A percentile compares a stretch with the other conserved stretches of the same genome.
phyloP scores from a whole-genome alignment of 2,888 invertebrate species.

The Lissocephala sabroskyi region DNA sequence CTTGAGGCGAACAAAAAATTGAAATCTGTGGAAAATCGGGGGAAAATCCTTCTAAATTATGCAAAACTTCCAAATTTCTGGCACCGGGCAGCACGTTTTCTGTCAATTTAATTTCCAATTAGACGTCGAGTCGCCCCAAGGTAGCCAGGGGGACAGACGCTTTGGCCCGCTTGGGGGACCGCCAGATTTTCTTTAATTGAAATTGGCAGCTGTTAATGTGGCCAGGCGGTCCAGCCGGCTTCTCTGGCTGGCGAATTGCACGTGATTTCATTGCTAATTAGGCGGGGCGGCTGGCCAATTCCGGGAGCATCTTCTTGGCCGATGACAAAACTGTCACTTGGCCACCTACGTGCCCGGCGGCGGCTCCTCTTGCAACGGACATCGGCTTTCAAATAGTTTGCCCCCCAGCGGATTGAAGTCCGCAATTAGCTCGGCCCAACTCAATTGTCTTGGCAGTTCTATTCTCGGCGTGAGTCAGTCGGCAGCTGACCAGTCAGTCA shows the following conservation, averaged over 20 bases:
- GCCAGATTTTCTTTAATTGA: conserved; percentile 40
- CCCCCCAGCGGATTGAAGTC: too few species aligned
- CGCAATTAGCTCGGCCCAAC: too few species aligned
- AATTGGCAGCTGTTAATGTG: conserved; percentile 52
- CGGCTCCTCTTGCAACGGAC: too few species aligned
- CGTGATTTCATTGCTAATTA: conserved; percentile 57
- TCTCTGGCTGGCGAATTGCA: conserved; percentile 35
- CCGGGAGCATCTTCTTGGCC: too few species aligned
- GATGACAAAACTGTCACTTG: conserved; percentile 26
- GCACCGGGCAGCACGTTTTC: conserved; percentile 39
- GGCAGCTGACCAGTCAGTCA: too few species aligned
- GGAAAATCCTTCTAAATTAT: conserved; percentile 33
- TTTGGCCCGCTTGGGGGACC: neutral
- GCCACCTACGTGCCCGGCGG: too few species aligned
- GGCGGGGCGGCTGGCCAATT: too few species aligned
- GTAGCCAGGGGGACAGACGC: neutral
- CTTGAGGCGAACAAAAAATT: neutral
- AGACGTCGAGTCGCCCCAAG: conserved; percentile 17
- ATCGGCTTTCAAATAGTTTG: too few species aligned
- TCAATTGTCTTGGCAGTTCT: too few species aligned
- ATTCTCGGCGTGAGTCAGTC: too few species aligned
- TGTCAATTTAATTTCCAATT: conserved; percentile 58
- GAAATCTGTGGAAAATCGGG: neutral
- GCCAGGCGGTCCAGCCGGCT: too few species aligned
- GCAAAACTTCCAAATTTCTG: conserved; percentile 23